Base-by-base conservation (phyloP, 1,140 invertebrate genomes). In the Polypedilum vanderplanki region DNA sequence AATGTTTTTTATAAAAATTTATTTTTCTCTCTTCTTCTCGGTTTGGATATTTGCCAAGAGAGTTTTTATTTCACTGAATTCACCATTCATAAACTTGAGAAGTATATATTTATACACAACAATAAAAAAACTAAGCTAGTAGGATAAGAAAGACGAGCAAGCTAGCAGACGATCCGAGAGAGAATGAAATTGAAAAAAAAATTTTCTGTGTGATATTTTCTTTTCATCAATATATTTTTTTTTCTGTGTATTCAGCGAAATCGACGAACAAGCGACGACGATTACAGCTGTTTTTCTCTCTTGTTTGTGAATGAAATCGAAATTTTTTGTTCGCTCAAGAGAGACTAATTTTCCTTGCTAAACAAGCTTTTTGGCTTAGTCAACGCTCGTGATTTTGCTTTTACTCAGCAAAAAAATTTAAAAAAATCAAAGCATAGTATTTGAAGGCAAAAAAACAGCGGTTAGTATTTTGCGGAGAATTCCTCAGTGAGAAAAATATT, bases 141-240 rank as follows among this genome's bases (percentile, higher is more conserved):
- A 33, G 24, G 24, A 33, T 12, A 57, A 15, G 10, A 12, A 15
- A 57, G n/a, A 12, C 46, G n/a, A 57, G 46, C 46, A n/a, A 57
- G 46, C 46, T n/a, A 12, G 46, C 46, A 57, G n/a, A 15, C 46
- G 46, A 57, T 57, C 46, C 9, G n/a, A 57, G 46, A 57, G 46
- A 57, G 46, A 57, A 57, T 57, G 46, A 57, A 57, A 57, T n/a
- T 57, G 46, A 57, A 57, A n/a, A n/a, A n/a, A n/a, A n/a, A 57
- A 57, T 57, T 57, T 57, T 12, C 4, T 15, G 46, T 57, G 1
- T 33, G 24, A 33, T 33, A 57, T 57, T 57, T 57, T n/a, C 12
- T 57, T 12, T 57, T 57, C 46, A 57, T 57, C 46, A 15, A 57
- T 57, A 57, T 12, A n/a, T 57, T 57, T 57, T 33, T 57, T 33